Percentiles rank a stretch among this genome's conserved stretches.
These are phyloP conservation scores for Empis stercorea DNA, from an alignment of 2,888 invertebrate species.

Conservation along the genomic window DNA sequence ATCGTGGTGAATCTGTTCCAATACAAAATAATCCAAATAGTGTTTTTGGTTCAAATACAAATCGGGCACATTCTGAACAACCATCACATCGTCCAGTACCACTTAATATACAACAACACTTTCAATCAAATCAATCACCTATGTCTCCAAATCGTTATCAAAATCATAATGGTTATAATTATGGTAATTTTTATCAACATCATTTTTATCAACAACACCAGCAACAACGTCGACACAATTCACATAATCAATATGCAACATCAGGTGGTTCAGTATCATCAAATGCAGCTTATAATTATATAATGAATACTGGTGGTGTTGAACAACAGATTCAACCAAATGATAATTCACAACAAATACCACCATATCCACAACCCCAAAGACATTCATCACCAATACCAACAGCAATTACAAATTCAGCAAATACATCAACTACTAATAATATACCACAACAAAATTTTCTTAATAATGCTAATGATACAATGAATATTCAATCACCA, in stretches of 20 bases:
- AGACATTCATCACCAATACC: constrained; percentile 16
- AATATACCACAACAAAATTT: constrained; percentile 3
- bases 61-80: constrained; percentile 34
- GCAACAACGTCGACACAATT: constrained; percentile 17
- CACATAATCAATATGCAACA: constrained; percentile 13
- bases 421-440: constrained; percentile 11
- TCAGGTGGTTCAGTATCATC: constrained; percentile 3
- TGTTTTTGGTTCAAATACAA: constrained; percentile 5
- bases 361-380: constrained; percentile 13
- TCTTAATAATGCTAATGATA: constrained; percentile 17
- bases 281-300: neutral
- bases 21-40: constrained; percentile 23
- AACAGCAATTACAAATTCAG: constrained; percentile 25
- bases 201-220: constrained; percentile 13
- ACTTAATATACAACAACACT: constrained; percentile 21
- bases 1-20: constrained; percentile 34
- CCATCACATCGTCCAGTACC: constrained; percentile 17
- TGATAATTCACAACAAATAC: constrained; percentile 7
- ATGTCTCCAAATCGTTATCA: constrained; percentile 14
- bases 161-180: constrained; percentile 5
- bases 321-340: constrained; percentile 1
- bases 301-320: neutral
- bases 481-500: constrained; percentile 12
- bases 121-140: constrained; percentile 16
- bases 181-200: constrained; percentile 10